Evolutionary conservation across 2,797 vertebrate genomes (phyloP), one percentile per base, ranked within the genome.

Genomic region (Silurus aristotelis): DNA sequence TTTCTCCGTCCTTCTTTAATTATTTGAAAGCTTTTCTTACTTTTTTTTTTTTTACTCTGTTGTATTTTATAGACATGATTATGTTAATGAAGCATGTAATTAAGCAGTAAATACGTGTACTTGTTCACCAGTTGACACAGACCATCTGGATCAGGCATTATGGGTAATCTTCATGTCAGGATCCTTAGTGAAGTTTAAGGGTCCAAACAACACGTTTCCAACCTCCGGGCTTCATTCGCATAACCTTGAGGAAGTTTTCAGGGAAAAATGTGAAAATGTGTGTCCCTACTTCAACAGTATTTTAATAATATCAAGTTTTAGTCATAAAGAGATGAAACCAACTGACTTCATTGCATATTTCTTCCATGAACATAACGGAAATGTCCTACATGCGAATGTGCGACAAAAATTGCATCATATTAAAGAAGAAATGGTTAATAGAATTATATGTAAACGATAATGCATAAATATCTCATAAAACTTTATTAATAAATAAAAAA

Each of bases 91-190:
- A 64, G 77, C 77, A 64, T 80, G 77, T 63, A 80, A 80, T 80
- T 48, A 80, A 80, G 60, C 60, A 80, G 14, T 46, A 80, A 80
- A 80, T 80, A 80, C 17, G 22, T 80, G 38, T 80, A 80, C 93
- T 92, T 90, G 89, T 91, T 95, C 93, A 94, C 95, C 88, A 87
- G 93, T 90, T 94, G 94, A 95, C 94, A 92, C 92, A 88, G 90
- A 94, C 95, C 95, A 96, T 96, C 95, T 96, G 95, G 95, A 92
- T 84, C 5, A 82, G 93, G 90, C 92, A 91, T 94, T 95, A 92
- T 89, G 89, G 86, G 84, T 94, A 95, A 95, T 94, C 94, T 91
- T 91, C 88, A 90, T 94, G 93, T 92, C 95, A 95, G 93, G 93
- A 93, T 94, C 93, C 94, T 94, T 94, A 94, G 94, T 93, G 93